These are phyloP conservation scores for Salarias fasciatus DNA, from an alignment of 2,797 vertebrate species.

Conservation along the genomic window DNA sequence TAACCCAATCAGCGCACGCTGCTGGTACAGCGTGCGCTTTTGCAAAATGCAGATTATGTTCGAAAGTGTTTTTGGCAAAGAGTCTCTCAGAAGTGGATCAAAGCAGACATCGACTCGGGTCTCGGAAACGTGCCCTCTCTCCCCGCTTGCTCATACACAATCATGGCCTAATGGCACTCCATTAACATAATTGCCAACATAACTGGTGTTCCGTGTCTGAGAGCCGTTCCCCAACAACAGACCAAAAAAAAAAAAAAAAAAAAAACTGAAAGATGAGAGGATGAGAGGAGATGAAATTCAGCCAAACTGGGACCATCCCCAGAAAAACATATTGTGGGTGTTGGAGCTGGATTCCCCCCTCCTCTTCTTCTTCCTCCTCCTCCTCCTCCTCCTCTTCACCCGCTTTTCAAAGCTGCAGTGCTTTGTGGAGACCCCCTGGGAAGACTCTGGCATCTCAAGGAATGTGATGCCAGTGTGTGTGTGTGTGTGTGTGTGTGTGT, in stretches of 20 bases:
- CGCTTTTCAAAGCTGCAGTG: conserved; percentile 72
- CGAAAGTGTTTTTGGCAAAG: conserved; percentile 83
- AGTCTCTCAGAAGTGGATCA: conserved; percentile 86
- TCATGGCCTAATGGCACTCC: conserved; percentile 98
- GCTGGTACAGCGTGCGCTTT: too few relatives aligned
- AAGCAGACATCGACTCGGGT: conserved; percentile 81
- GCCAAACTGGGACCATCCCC: conserved; percentile 76
- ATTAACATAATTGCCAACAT: conserved; percentile 99
- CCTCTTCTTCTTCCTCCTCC: not conserved
- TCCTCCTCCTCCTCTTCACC: conserved; percentile 36
- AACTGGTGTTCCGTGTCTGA: conserved; percentile 96
- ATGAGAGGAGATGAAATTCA: conserved; percentile 56
- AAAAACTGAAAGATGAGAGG: conserved; percentile 50
- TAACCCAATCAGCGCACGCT: too few relatives aligned
- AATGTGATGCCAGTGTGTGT: conserved; percentile 68
- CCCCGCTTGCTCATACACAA: conserved; percentile 97
- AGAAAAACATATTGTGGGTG: conserved; percentile 75
- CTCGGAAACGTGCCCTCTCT: conserved; percentile 88
- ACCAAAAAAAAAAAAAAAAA: conserved; percentile 49
- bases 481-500: conserved; percentile 17
- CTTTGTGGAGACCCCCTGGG: conserved; percentile 78
- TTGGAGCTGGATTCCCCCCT: conserved; percentile 53
- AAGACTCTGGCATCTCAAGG: conserved; percentile 78
- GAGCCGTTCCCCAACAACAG: conserved; percentile 91
- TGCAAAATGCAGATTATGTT: conserved; percentile 14